Base-by-base conservation (phyloP, 2,888 invertebrate genomes). In the Athalia rosae region DNA sequence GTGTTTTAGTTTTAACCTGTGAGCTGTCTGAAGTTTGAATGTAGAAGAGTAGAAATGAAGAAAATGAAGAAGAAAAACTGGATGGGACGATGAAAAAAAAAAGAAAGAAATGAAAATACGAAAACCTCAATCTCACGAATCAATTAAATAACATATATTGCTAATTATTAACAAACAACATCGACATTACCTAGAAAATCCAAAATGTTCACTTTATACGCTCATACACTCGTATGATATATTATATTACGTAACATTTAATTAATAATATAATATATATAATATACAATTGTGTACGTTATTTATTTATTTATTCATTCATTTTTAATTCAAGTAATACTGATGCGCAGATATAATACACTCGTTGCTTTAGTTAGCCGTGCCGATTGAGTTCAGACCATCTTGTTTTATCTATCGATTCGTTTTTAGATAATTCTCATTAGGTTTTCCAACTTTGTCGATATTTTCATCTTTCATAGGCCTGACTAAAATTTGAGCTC, bases 281-380 rank as follows among this genome's bases (percentile, higher is more conserved):
- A 80, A 85, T 85, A 84, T 83, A 84, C 80, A 84, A 4, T 4
- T 53, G 82, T 83, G 84, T 84, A 83, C 85, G 85, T 85, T 84
- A 83, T 61, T 66, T 59, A 59, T 4, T 59, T 59, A 6, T 59
- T 2, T n/a, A 11, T n/a, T 59, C 3, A 6, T n/a, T n/a, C 3
- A n/a, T n/a, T 59, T 6, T 59, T 2, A 59, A n/a, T 83, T 79
- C 84, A 86, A 82, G 82, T 88, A 89, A 89, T 89, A 89, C 88
- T 89, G 88, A 88, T 87, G 84, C 84, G 82, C 83, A 84, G 83
- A 86, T 83, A 28, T 28, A 28, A 28, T 28, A 28, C 28, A 83
- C 83, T 84, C 85, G 82, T 83, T 81, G 83, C 76, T 79, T 80
- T 84, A 79, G 80, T 81, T 83, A 81, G 28, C 28, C 28, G 28